These are phyloP conservation scores for Isaurus tuberculatus DNA, from an alignment of 92 coral and sea anemone genomes.

Conservation along the genomic window DNA sequence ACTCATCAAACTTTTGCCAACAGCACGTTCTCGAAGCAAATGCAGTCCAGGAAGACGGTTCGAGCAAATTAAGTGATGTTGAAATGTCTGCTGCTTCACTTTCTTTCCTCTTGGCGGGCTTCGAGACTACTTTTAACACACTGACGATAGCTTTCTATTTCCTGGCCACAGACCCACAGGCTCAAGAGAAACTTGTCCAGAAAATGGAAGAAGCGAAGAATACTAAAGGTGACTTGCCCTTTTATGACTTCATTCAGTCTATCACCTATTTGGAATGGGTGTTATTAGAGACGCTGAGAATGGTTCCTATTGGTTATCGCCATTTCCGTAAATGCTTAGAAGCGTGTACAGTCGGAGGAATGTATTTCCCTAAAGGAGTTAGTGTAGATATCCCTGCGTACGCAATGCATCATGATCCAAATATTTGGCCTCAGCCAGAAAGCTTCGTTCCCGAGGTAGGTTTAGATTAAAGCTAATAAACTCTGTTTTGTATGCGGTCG, in stretches of 20 bases:
- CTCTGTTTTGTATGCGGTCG: no score
- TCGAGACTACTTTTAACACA: slow-evolving; percentile 60
- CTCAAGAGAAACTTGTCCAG: slow-evolving; percentile 59
- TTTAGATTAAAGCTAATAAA: not conserved
- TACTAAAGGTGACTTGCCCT: slow-evolving; percentile 14
- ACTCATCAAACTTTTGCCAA: not conserved
- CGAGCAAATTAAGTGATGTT: slow-evolving; percentile 56
- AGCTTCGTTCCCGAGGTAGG: slow-evolving; percentile 61
- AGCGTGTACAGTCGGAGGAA: slow-evolving; percentile 52
- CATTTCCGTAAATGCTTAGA: slow-evolving; percentile 61
- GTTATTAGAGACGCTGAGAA: slow-evolving; percentile 58
- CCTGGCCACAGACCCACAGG: slow-evolving; percentile 58
- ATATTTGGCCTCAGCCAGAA: slow-evolving; percentile 63
- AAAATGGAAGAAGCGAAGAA: slow-evolving; percentile 53
- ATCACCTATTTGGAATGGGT: slow-evolving; percentile 67
- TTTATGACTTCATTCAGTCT: slow-evolving; percentile 55
- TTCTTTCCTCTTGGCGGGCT: slow-evolving; percentile 68
- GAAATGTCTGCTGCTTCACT: slow-evolving; percentile 66
- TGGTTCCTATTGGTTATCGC: slow-evolving; percentile 66
- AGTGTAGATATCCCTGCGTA: slow-evolving; percentile 50
- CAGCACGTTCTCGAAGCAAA: slow-evolving; percentile 65
- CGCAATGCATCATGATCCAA: slow-evolving; percentile 63
- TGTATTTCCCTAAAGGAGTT: slow-evolving; percentile 56
- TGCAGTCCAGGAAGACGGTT: slow-evolving; percentile 53
- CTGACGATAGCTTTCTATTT: slow-evolving; percentile 51